Evolutionary conservation across 2,113 vertebrate genomes (phyloP), one percentile per base, ranked within the genome.

Genomic region (Sander vitreus): DNA sequence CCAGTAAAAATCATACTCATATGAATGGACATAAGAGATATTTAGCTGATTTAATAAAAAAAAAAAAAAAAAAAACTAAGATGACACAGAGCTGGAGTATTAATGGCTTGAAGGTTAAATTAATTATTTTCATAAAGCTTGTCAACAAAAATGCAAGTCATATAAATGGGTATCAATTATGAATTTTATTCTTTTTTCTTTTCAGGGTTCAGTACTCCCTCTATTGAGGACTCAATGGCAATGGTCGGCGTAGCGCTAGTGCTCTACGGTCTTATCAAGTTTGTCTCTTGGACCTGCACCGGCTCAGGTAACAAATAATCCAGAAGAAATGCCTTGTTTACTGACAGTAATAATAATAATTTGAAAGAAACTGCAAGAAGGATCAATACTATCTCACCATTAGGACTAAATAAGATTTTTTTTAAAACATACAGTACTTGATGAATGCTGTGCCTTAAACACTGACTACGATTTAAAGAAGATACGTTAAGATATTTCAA

Each of bases 211-310:
- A 93, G 89, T 19, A 54, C 86, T 72, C 95, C 94, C 0, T 92
- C 95, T 50, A 92, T 96, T 4, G 95, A 96, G 60, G 95, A 96
- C 89, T 96, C 95, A 0, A 96, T 96, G 95, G 94, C 93, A 0
- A 95, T 96, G 95, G 94, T 96, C 1, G 95, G 93, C 1, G 94
- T 96, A 54, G 95, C 95, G 0, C 84, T 96, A 2, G 84, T 93
- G 27, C 95, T 96, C 64, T 96, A 96, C 3, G 95, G 95, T 12
- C 69, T 95, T 2, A 94, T 96, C 62, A 96, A 94, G 85, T 59
- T 96, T 9, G 72, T 93, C 36, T 95, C 85, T 10, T 95, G 95
- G 95, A 94, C 86, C 0, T 87, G 95, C 27, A 87, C 60, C 25
- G 71, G 90, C 75, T 91, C 92, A 81, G 95, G 95, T 96, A 89